phyloP scores from a whole-genome alignment of 2,797 vertebrate genomes.

The Squalus acanthias region DNA sequence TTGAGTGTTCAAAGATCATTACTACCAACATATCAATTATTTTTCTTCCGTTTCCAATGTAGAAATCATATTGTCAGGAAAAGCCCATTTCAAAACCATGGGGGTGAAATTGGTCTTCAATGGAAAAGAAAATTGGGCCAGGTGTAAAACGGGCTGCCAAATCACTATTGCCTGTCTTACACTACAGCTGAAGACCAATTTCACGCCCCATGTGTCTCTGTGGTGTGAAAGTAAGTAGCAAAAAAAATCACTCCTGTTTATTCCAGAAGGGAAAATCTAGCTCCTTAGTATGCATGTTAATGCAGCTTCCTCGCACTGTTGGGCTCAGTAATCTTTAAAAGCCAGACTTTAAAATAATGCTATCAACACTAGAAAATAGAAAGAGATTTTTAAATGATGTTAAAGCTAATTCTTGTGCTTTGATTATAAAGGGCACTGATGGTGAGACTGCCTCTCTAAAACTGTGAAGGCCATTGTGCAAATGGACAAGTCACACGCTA shows the following conservation, averaged over 20 bases:
- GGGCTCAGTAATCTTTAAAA: background rate
- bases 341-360: slow-evolving; percentile 11
- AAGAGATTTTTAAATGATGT: background rate
- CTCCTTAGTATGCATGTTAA: background rate
- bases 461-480: background rate
- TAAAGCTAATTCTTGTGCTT: background rate
- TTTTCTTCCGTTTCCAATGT: background rate
- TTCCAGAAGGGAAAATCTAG: background rate
- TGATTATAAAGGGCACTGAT: background rate
- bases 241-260: background rate
- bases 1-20: background rate
- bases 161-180: background rate
- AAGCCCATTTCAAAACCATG: background rate
- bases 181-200: background rate
- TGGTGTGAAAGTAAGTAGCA: background rate
- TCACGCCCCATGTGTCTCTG: background rate
- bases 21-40: background rate
- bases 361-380: background rate
- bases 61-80: background rate
- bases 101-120: background rate
- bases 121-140: background rate
- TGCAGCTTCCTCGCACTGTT: too few relatives aligned
- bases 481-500: background rate
- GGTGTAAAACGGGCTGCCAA: background rate
- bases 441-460: background rate